phyloP scores from a whole-genome alignment of 2,797 vertebrate species.

The Adelosebastes latens region DNA sequence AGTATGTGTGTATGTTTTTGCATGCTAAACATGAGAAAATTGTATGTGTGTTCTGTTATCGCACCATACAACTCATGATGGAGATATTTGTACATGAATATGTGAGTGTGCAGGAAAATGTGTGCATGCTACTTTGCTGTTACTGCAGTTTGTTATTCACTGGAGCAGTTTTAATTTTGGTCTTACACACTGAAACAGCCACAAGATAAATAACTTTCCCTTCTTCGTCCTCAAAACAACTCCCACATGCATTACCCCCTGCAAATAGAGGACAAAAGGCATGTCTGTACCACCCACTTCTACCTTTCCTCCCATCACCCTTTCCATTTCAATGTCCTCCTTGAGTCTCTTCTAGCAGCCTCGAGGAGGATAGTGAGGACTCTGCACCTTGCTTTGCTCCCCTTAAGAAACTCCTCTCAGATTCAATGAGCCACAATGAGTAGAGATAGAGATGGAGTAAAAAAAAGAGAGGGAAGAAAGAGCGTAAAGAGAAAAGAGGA shows the following conservation, averaged over 20 bases:
- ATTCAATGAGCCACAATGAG: conserved; percentile 88
- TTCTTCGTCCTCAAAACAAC: conserved; percentile 36
- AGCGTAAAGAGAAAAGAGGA: conserved; percentile 75
- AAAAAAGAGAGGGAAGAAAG: conserved; percentile 71
- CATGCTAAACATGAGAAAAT: not conserved
- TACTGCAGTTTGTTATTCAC: not conserved
- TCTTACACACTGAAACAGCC: not conserved
- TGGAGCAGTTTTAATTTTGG: not conserved
- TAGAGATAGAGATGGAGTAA: conserved; percentile 33
- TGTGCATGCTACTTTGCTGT: not conserved
- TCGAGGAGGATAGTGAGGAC: conserved; percentile 25
- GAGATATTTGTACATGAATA: not conserved
- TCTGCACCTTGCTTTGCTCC: conserved; percentile 52
- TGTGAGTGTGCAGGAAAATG: not conserved
- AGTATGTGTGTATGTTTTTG: not conserved
- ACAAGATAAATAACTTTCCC: conserved; percentile 22
- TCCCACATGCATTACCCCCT: conserved; percentile 37
- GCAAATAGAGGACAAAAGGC: conserved; percentile 44
- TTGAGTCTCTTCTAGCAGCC: conserved; percentile 17
- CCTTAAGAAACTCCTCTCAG: conserved; percentile 82
- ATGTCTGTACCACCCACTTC: conserved; percentile 19
- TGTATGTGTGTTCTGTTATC: not conserved
- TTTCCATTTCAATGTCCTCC: conserved; percentile 40
- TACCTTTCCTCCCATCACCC: conserved; percentile 36
- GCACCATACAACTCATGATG: not conserved